Evolutionary conservation across 2,797 vertebrate genomes (phyloP), one percentile per base, ranked within the genome.

Genomic region (Loriculus beryllinus): DNA sequence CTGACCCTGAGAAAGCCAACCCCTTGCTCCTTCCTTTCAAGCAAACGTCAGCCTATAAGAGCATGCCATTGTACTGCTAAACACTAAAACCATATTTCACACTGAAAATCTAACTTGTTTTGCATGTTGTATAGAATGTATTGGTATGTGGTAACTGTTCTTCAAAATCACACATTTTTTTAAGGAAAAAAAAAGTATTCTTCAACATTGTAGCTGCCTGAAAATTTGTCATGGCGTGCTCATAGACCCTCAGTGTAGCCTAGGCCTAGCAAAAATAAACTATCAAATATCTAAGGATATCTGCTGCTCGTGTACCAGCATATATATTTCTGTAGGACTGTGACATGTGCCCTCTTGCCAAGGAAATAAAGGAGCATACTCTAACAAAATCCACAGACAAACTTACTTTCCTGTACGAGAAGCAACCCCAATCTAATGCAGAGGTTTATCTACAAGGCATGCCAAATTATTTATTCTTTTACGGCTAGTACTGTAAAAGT

Each of bases 241-340:
- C 15, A 15, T 0, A 71, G 33, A 68, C 12, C 25, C 42, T 11
- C 35, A 22, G 0, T 2, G 5, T 10, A 75, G 60, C 9, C 39
- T 7, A 29, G 4, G 31, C 39, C 43, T 74, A 15, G 25, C 4
- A 67, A 75, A 59, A 51, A 3, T 17, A 0, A 59, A 59, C 43
- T 22, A 6, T 2, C 43, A 42, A 47, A 9, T 48, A 52, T 0
- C 3, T 52, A 33, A 47, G 48, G 33, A 15, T 22, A 13, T 10
- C 56, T 54, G 21, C 57, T 68, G 78, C 45, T 75, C 29, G 15
- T 3, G 1, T 5, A 43, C 3, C 56, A 62, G 64, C 3, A 39
- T 39, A 39, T 39, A 3, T 7, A 18, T 19, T 37, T 59, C 68
- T 31, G 9, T 3, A 35, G n/a, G 21, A 63, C 25, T 40, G 51